Conservation (phyloP, 2,113 vertebrate species). For the Brachypodius melanocephalos region DNA sequence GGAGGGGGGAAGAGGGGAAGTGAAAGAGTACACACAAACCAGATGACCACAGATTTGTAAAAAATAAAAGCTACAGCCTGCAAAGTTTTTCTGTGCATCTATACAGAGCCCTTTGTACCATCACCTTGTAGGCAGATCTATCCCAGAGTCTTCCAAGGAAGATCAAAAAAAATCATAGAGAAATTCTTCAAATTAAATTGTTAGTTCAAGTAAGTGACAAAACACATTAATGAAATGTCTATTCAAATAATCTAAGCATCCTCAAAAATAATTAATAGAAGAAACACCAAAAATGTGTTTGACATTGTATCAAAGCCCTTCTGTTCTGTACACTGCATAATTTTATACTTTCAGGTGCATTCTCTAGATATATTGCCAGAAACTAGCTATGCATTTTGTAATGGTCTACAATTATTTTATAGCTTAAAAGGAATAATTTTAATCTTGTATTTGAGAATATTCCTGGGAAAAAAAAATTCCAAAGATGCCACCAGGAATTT, state of each 20-base stretch:
- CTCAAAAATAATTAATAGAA: conserved; percentile 7
- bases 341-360: neutral
- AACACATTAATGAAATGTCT: conserved; percentile 37
- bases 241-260: conserved; percentile 32
- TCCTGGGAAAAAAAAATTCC: neutral
- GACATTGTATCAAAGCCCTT: neutral
- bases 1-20: neutral
- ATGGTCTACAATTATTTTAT: neutral
- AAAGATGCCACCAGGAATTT: neutral
- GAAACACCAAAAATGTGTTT: conserved; percentile 8
- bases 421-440: neutral
- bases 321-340: neutral
- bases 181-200: neutral
- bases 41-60: neutral
- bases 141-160: neutral
- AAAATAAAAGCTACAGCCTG: neutral
- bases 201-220: neutral
- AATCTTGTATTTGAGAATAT: neutral
- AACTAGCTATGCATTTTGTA: neutral
- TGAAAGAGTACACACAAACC: neutral
- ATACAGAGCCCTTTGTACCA: neutral
- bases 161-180: neutral
- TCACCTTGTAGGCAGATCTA: neutral
- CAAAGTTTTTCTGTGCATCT: neutral
- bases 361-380: neutral